Conservation (phyloP, 2,797 vertebrate genomes). For the Crocidura indochinensis region DNA sequence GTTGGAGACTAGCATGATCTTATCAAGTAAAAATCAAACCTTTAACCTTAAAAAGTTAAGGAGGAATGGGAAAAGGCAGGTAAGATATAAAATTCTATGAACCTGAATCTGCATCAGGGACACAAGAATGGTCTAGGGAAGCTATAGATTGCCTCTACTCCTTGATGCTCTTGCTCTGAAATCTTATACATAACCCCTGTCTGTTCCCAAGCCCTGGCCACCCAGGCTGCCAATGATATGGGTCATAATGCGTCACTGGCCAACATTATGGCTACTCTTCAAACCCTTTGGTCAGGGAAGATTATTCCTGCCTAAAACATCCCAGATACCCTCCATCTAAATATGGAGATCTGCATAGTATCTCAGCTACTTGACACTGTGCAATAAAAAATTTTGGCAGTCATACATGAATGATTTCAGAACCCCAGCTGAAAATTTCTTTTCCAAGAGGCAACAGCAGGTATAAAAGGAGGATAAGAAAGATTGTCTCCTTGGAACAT, state of each 20-base stretch:
- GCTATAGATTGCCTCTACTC: background rate
- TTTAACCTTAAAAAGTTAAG: constrained; percentile 18
- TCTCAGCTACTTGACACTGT: background rate
- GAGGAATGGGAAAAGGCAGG: background rate
- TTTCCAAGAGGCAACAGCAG: constrained; percentile 27
- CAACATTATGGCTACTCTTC: background rate
- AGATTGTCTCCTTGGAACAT: background rate
- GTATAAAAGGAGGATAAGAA: background rate
- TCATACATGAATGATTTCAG: background rate
- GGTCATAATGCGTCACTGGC: background rate
- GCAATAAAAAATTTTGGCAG: background rate
- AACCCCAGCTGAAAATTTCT: constrained; percentile 9
- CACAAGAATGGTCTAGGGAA: background rate
- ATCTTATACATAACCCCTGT: background rate
- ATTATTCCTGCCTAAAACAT: background rate
- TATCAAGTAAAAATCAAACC: constrained; percentile 51
- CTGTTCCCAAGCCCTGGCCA: background rate
- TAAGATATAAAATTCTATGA: background rate
- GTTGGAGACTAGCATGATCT: background rate
- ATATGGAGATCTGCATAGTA: background rate
- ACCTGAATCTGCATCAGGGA: background rate
- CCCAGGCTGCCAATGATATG: background rate
- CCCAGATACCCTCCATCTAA: constrained; percentile 2
- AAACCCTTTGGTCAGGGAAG: background rate
- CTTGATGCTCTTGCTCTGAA: background rate